Evolutionary conservation across 1,140 invertebrate genomes (phyloP).

Genomic region (Psix sp.): DNA sequence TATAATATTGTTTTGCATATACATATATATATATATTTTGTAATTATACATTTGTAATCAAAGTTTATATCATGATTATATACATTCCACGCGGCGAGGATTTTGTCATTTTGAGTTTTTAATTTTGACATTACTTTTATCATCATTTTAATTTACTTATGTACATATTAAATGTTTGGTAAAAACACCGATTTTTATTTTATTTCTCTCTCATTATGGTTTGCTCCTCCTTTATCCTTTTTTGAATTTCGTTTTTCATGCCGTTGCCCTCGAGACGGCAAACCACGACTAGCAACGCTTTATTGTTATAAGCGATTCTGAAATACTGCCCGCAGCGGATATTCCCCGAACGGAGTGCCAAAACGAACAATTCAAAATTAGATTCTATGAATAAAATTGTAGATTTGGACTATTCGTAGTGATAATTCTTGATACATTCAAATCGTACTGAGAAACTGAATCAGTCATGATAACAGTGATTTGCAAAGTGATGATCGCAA

Average conservation of each 20-base stretch:
- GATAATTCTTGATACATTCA: too few species aligned
- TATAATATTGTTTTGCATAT: constrained; percentile 16
- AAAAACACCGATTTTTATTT: constrained; percentile 12
- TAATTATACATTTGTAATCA: constrained; percentile 43
- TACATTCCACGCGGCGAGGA: constrained; percentile 42
- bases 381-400: constrained; percentile 5
- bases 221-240: background rate
- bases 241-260: constrained; percentile 4
- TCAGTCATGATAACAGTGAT: too few species aligned
- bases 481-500: too few species aligned
- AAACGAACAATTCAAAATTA: constrained; percentile 1
- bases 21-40: constrained; percentile 16
- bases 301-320: constrained; percentile 27
- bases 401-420: too few species aligned
- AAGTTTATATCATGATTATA: constrained; percentile 21
- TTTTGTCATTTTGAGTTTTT: constrained; percentile 20
- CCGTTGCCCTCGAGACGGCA: background rate
- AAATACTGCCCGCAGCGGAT: constrained; percentile 57
- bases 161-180: constrained; percentile 46
- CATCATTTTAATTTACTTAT: constrained; percentile 32
- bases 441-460: too few species aligned
- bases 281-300: constrained; percentile 15
- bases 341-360: constrained; percentile 50
- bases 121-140: constrained; percentile 32
- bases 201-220: constrained; percentile 6